Base-by-base conservation (phyloP, 2,797 vertebrate genomes). In the Furcifer pardalis region DNA sequence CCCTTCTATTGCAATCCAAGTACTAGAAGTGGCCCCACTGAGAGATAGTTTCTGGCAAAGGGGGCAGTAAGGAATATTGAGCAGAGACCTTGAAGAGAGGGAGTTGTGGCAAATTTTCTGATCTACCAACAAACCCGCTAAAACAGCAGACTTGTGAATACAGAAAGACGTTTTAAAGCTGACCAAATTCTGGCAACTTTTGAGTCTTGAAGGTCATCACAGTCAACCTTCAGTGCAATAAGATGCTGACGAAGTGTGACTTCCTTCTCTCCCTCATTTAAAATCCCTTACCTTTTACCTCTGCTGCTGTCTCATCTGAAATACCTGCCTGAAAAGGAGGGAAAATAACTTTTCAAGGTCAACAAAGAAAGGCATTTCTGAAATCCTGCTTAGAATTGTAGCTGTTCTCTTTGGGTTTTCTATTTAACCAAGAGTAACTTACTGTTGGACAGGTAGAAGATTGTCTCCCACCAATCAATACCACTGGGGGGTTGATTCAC, bases 181-280 rank as follows among this genome's bases (percentile, higher is more conserved):
- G 42, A 25, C 12, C 52, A n/a, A 23, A n/a, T 84, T 46, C 52
- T 52, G 52, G 21, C 82, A 32, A 7, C 17, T 59, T 49, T 25
- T 25, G 40, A 75, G 1, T 7, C 56, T 37, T 49, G 73, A 63
- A 77, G 79, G 79, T 76, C 49, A 87, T 27, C 15, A 73, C 66
- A 35, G 79, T 82, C 78, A 73, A 44, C 75, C 35, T 68, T 83
- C n/a, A 87, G 13, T 32, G n/a, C 68, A 83, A 80, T n/a, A 42
- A 1, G 60, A 65, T 78, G 66, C 72, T 0, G 76, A 82, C 66
- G 87, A 83, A 40, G 7, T 77, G 9, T 52, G 84, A n/a, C 21
- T 72, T 63, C 23, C 13, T 82, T n/a, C 10, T 13, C 60, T 86
- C 81, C 66, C n/a, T 86, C 49, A 65, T 86, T 83, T 60, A 86